Conservation (phyloP, 1,140 invertebrate genomes). For the Bombus confusus region DNA sequence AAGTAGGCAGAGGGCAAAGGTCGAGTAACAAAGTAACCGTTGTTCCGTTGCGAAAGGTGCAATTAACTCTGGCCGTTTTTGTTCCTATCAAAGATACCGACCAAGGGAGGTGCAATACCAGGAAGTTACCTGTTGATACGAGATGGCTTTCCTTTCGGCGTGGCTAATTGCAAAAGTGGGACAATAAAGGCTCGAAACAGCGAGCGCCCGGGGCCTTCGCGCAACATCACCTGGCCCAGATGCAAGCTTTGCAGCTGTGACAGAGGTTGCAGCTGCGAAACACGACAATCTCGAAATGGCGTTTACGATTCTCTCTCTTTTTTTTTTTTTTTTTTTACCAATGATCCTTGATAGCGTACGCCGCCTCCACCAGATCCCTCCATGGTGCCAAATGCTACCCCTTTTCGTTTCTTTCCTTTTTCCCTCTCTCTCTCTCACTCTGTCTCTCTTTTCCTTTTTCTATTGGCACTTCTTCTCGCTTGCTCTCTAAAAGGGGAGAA, state of each 20-base stretch:
- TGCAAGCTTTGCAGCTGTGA: conserved; percentile 51
- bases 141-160: conserved; percentile 46
- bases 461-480: neutral
- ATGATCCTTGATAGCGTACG: conserved; percentile 43
- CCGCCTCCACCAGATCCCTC: conserved; percentile 27
- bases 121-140: conserved; percentile 62
- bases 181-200: conserved; percentile 59
- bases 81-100: conserved; percentile 40
- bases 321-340: conserved; percentile 49
- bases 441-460: neutral
- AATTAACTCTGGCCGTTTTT: conserved; percentile 39
- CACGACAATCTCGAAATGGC: conserved; percentile 61
- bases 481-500: neutral
- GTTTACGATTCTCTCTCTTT: conserved; percentile 55
- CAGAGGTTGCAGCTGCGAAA: conserved; percentile 39
- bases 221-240: conserved; percentile 52
- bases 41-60: conserved; percentile 29
- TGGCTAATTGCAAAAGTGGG: conserved; percentile 72
- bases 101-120: conserved; percentile 14
- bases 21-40: neutral
- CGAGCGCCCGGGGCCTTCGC: neutral
- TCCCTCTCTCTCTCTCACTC: neutral
- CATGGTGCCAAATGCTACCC: neutral
- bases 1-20: conserved; percentile 30
- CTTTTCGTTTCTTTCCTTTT: neutral